Base-by-base conservation (phyloP, 2,113 vertebrate species). In the Agelaius tricolor region DNA sequence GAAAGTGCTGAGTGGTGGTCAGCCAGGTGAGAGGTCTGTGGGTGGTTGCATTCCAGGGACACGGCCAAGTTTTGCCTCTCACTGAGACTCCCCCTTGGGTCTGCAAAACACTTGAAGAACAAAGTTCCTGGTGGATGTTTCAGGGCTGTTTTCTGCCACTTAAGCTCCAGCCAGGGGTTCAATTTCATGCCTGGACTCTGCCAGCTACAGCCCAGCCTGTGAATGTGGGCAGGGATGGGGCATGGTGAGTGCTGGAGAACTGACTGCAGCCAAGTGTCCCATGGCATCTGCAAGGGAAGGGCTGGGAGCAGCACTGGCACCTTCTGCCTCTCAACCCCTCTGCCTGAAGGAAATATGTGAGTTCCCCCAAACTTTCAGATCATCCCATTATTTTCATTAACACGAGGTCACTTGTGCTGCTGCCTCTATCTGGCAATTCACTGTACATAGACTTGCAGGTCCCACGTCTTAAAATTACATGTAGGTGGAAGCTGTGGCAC, bases 191-290 rank as follows among this genome's bases (percentile, higher is more conserved):
- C 67, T 63, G 54, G 61, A 5, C 31, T 71, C 65, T 84, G 55
- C 59, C 7, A 10, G 68, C 37, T 33, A 3, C 68, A 89, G 84
- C 73, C 41, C 76, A 93, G 65, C 7, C 66, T 49, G 30, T 13
- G 68, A 11, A 9, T 11, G 19, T 21, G 20, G 57, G 57, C 46
- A 33, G 54, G 52, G 49, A 35, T 0, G 0, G 47, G 57, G 28
- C n/a, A 44, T 15, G 43, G 3, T 0, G 0, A 49, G 41, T 6
- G 31, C 16, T 63, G 21, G 8, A 58, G 58, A n/a, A 6, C 26
- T 27, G 67, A 6, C 28, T 37, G 81, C 0, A 2, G 46, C 41
- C 26, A 16, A 7, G 9, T 1, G 0, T 79, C 67, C 13, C 4
- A 0, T 27, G 78, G 46, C 3, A 5, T 57, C 59, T 73, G n/a